Percentiles rank a stretch among this genome's conserved stretches.
Evolutionary conservation across 2,113 vertebrate species (phyloP).

Genomic region (Cololabis saira): DNA sequence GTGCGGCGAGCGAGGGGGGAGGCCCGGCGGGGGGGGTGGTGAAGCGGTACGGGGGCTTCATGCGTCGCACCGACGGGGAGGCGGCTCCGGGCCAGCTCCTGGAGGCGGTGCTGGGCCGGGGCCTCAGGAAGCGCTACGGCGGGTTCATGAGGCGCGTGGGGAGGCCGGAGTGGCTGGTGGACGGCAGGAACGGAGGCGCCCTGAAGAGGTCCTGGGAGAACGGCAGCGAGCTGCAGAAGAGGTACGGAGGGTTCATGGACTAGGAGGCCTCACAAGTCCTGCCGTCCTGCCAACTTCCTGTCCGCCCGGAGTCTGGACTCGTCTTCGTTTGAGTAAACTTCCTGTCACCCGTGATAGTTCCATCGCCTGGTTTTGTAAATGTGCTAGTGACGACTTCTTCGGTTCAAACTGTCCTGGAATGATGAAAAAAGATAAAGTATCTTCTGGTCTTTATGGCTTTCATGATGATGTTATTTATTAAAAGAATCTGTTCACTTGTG

Average conservation of each 20-base stretch:
- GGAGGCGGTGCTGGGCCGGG: conserved; percentile 74
- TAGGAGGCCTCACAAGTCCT: conserved; percentile 68
- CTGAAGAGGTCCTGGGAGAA: conserved; percentile 86
- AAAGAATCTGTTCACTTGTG: conserved; percentile 64
- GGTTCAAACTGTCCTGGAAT: conserved; percentile 38
- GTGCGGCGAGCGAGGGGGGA: conserved; percentile 51
- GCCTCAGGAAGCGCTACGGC: conserved; percentile 87
- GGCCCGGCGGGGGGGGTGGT: conserved; percentile 71
- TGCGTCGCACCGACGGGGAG: conserved; percentile 82
- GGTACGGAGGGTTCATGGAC: conserved; percentile 98
- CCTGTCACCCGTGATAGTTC: conserved; percentile 4
- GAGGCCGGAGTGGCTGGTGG: conserved; percentile 92
- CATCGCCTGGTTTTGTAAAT: conserved; percentile 42
- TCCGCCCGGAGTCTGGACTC: too few relatives aligned
- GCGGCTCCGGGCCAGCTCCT: conserved; percentile 52
- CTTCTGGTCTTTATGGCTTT: conserved; percentile 37
- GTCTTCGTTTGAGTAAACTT: conserved; percentile 34
- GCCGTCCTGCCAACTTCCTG: background rate
- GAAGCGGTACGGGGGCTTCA: conserved; percentile 91
- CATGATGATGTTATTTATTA: conserved; percentile 69
- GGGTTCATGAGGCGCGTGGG: conserved; percentile 95
- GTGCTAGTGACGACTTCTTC: conserved; percentile 31
- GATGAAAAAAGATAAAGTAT: conserved; percentile 33
- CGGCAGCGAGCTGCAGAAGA: conserved; percentile 89
- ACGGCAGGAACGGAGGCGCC: conserved; percentile 88